These are phyloP conservation scores for Glareola pratincola DNA, from an alignment of 2,113 vertebrate genomes.

Conservation along the genomic window DNA sequence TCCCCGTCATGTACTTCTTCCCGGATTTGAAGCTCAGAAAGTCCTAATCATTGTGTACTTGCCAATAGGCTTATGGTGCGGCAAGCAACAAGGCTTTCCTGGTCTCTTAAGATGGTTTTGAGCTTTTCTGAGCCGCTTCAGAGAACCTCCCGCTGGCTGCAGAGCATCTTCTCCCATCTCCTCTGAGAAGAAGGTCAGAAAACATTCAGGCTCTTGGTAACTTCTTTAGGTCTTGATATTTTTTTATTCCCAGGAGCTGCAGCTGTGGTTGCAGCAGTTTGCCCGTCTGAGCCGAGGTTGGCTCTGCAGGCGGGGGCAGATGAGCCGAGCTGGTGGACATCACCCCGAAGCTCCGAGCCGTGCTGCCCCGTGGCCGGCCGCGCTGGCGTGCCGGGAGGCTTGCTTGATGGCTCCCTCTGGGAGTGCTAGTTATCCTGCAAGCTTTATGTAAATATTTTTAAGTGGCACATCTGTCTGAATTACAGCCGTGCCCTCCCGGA, in stretches of 20 bases:
- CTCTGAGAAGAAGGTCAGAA: background rate
- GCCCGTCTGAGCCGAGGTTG: accelerated
- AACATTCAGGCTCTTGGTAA: background rate
- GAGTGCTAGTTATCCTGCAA: constrained; percentile 21
- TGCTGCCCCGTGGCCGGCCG: background rate
- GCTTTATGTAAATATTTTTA: constrained; percentile 69
- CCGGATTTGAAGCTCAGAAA: background rate
- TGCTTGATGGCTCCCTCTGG: background rate
- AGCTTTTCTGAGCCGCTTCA: background rate
- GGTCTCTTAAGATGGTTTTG: background rate
- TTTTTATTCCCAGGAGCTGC: background rate
- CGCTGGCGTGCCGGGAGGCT: background rate
- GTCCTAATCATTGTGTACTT: background rate
- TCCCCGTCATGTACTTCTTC: background rate
- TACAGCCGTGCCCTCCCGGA: constrained; percentile 47
- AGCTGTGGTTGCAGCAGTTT: background rate
- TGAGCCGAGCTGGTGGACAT: background rate
- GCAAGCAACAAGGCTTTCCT: background rate
- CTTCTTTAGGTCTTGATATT: background rate
- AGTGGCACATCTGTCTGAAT: constrained; percentile 67
- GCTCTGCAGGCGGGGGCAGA: background rate
- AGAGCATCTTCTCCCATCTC: background rate
- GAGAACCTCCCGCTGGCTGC: background rate
- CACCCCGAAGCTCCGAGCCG: accelerated
- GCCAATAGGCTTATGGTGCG: background rate